Evolutionary conservation across 2,888 invertebrate species (phyloP).

Genomic region (Disparrhopalites patrizii): DNA sequence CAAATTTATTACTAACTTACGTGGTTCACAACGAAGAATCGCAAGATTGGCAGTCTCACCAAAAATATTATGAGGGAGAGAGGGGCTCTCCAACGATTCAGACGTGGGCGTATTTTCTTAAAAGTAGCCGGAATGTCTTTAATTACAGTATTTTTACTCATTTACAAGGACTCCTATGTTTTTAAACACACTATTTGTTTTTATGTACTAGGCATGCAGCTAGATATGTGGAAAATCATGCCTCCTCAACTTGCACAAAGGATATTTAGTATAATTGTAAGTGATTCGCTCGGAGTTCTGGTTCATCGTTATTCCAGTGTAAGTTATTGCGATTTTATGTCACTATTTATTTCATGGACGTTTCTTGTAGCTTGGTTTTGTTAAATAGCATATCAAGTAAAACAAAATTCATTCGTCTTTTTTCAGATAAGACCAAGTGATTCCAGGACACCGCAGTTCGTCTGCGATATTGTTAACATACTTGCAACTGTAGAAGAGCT

Average conservation of each 20-base stretch:
- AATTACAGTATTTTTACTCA: background rate
- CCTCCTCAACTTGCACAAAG: constrained; percentile 83
- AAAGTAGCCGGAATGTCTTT: too few species aligned
- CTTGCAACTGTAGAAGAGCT: constrained; percentile 70
- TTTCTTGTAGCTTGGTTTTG: background rate
- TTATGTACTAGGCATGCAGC: constrained; percentile 61
- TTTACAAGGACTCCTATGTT: background rate
- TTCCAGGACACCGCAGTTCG: constrained; percentile 59
- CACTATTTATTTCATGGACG: too few species aligned
- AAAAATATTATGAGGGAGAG: constrained; percentile 67
- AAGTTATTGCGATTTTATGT: constrained; percentile 47
- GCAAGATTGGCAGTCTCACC: constrained; percentile 65
- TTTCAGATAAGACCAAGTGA: constrained; percentile 63
- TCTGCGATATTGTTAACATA: constrained; percentile 72
- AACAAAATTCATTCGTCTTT: background rate
- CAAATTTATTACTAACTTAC: constrained; percentile 70
- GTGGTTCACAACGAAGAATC: constrained; percentile 78
- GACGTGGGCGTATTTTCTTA: constrained; percentile 86
- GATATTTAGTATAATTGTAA: constrained; percentile 78
- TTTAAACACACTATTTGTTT: constrained; percentile 6
- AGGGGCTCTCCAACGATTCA: constrained; percentile 76
- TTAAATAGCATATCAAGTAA: background rate
- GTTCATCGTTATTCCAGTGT: constrained; percentile 77
- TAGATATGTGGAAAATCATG: constrained; percentile 81
- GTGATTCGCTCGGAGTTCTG: constrained; percentile 75